Base-by-base conservation (phyloP, 2,113 vertebrate species). In the Scomber japonicus region DNA sequence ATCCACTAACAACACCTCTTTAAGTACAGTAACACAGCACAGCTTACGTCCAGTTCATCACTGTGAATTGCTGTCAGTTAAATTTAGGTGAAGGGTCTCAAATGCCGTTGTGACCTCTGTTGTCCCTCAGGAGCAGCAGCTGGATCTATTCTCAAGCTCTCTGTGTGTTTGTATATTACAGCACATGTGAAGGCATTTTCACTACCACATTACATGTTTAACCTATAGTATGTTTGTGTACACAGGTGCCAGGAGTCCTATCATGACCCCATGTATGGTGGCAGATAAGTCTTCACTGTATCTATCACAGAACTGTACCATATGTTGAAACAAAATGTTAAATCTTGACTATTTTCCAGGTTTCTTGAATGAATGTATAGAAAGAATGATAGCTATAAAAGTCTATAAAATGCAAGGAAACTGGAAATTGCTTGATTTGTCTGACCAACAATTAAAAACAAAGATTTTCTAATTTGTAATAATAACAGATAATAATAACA, bases 81-180 rank as follows among this genome's bases (percentile, higher is more conserved):
- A 55, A 4, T 46, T 2, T 12, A 61, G 62, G 75, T 69, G 11
- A 74, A 73, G 55, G 11, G 49, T 75, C 44, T 54, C 40, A 62
- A 16, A 9, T 56, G 44, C 15, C 45, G 51, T 15, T 54, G 7
- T 71, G 56, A 73, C 45, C 45, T 59, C 12, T 61, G 53, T 44
- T 70, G 49, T 68, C 16, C 65, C 40, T 66, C 62, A 75, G 75
- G 81, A 88, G 71, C 71, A 79, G 81, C 35, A 40, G 35, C 35
- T 9, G 35, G 71, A 68, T 61, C 48, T 55, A 45, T 81, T 89
- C 65, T 24, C 74, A 90, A 66, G 62, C 46, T 65, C 7, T 31
- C 5, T 13, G n/a, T 77, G 16, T 78, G 6, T 66, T 5, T 35
- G 7, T 35, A 40, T 40, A 9, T 40, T 54, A 51, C 9, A 7